A percentile compares a stretch with the other conserved stretches of the same genome.
These are phyloP conservation scores for Neolamprologus tretocephalus DNA, from an alignment of 2,113 vertebrate genomes.

Conservation along the genomic window DNA sequence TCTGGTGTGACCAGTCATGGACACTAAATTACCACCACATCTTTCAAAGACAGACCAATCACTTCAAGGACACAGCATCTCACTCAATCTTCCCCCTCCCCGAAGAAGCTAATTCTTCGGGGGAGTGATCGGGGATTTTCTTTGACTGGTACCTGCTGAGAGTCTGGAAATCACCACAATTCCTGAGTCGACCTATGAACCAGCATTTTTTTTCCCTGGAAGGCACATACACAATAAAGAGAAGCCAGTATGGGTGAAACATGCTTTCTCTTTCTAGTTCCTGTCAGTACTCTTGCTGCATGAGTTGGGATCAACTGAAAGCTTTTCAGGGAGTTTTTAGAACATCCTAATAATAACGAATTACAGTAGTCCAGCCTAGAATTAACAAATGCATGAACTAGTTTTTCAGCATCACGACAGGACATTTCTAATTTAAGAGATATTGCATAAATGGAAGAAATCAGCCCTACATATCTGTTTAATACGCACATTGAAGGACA, in stretches of 20 bases:
- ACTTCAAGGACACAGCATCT: neutral
- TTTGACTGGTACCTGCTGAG: neutral
- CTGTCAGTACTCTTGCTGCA: neutral
- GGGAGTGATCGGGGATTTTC: neutral
- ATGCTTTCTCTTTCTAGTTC: neutral
- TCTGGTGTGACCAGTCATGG: neutral
- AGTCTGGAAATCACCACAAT: neutral
- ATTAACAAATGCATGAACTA: neutral
- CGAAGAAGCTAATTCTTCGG: accelerated
- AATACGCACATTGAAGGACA: neutral
- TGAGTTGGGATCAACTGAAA: neutral
- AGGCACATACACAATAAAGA: neutral
- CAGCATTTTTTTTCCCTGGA: accelerated
- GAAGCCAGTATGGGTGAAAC: neutral
- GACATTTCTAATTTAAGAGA: neutral
- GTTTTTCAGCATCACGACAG: neutral
- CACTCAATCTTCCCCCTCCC: accelerated
- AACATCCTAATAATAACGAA: neutral
- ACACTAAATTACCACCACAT: neutral
- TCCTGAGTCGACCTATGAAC: neutral
- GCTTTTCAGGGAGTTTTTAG: neutral
- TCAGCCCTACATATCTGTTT: neutral
- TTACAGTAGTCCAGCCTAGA: neutral
- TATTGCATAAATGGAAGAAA: neutral
- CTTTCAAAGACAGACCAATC: neutral